phyloP scores from a whole-genome alignment of 2,113 vertebrate species.

The Sula dactylatra region DNA sequence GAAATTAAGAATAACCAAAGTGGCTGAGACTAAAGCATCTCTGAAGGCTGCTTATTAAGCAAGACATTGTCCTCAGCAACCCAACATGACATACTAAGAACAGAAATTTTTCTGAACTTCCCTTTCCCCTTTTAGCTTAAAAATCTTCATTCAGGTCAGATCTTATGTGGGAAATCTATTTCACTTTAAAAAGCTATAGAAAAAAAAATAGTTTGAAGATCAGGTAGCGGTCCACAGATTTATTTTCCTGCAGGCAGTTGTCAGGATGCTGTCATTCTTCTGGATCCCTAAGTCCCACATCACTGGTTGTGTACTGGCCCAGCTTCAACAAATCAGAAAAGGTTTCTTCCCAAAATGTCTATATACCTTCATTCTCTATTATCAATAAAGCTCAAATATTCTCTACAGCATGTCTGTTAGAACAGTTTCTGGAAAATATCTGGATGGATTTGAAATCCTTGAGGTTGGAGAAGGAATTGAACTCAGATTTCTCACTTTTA shows the following conservation, averaged over 20 bases:
- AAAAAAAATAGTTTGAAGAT: background rate
- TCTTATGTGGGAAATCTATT: background rate
- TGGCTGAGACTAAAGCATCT: background rate
- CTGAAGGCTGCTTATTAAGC: background rate
- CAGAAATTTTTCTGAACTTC: background rate
- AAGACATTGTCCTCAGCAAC: background rate
- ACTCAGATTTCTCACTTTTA: background rate
- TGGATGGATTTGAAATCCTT: background rate
- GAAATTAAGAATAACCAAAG: background rate
- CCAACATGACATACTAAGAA: background rate
- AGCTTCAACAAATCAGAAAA: background rate
- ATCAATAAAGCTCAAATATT: background rate
- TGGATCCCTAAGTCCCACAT: background rate
- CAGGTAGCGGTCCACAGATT: background rate
- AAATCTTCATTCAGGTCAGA: background rate
- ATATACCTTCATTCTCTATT: background rate
- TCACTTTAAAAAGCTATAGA: background rate
- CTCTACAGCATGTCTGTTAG: background rate
- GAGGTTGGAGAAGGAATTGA: background rate
- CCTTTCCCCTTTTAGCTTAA: background rate
- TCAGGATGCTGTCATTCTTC: background rate
- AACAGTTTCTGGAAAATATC: background rate
- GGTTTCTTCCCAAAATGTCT: background rate
- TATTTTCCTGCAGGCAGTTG: background rate
- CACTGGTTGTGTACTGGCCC: background rate